Base-by-base conservation (phyloP, 2,888 invertebrate genomes). In the Noctua janthe region DNA sequence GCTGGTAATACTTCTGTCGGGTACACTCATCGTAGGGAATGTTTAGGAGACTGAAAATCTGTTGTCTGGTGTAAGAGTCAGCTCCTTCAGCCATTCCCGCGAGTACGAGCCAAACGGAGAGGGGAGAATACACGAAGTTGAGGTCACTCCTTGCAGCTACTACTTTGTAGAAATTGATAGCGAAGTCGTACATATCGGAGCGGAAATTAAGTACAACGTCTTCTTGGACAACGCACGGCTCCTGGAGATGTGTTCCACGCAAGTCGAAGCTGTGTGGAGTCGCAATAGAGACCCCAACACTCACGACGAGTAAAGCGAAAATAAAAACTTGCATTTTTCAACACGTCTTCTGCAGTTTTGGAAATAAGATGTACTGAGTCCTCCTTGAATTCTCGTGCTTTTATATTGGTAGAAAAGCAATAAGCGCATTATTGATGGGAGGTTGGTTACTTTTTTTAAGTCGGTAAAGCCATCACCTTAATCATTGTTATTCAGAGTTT, bases 31-130 rank as follows among this genome's bases (percentile, higher is more conserved):
- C 87, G 29, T 86, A 64, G 15, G 91, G 88, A 13, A 91, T 71
- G 17, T 77, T 72, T 4, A 91, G 78, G 23, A 90, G 79, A 2
- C 84, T 71, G 35, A 86, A 86, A 13, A 91, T 71, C 74, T 90
- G 82, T 39, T 76, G 29, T 10, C 82, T 85, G 15, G 88, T 84
- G 43, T 56, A 70, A 1, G 82, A 74, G 10, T 82, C 87, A 6
- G 88, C 74, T 47, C 91, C 91, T 86, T 91, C 91, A 5, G 88
- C 88, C 35, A 91, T 74, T 1, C 87, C 90, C 1, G 88, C 88
- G 0, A 90, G 82, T 2, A 83, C 83, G 29, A 90, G 56, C 90
- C 91, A 91, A 15, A 86, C 62, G 8, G 90, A 88, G 29, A 76
- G 79, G 0, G 90, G 88, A 0, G 91, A 89, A 69, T 76, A 81